Evolutionary conservation across 2,888 invertebrate species (phyloP), one percentile per base, ranked within the genome.

Genomic region (Sinhomidia bicolor): DNA sequence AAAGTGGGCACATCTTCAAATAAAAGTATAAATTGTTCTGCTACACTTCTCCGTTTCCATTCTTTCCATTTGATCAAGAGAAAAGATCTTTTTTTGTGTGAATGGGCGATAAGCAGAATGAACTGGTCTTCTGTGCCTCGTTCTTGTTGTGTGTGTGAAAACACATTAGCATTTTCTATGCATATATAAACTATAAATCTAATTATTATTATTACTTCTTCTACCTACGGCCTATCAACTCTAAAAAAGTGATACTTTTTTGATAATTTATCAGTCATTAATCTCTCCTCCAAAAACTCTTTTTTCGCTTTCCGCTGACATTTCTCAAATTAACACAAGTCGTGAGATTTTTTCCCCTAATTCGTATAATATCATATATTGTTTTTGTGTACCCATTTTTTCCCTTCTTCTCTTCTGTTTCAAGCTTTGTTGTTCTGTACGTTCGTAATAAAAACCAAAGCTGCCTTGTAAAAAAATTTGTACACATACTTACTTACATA

Each of bases 171-270:
- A 92, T 92, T 92, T 92, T 91, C 91, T 78, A 92, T 92, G 92
- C 92, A 92, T 92, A 92, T 90, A 92, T 91, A 92, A 92, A 92
- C 91, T 91, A 92, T 92, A 92, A 92, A 92, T 92, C 92, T 92
- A 92, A 92, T 92, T 91, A 92, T 92, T 92, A 90, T 91, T 90
- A 90, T 89, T n/a, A n/a, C n/a, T n/a, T n/a, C n/a, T n/a, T n/a
- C n/a, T n/a, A 85, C 85, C 89, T 87, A 92, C 90, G 89, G 89
- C 88, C 90, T 89, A 91, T 91, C 88, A 81, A 86, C 88, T 79
- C n/a, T n/a, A n/a, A 91, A 89, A 90, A 89, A 89, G 90, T 91
- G 92, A 91, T 92, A 91, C 79, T 88, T 92, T 92, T 91, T 91
- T 91, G 88, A 92, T 92, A 92, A 92, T 92, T 92, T 92, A 92